A percentile compares a stretch with the other conserved stretches of the same genome.
Conservation (phyloP, 2,888 invertebrate species). For the Oscheius sp. region DNA sequence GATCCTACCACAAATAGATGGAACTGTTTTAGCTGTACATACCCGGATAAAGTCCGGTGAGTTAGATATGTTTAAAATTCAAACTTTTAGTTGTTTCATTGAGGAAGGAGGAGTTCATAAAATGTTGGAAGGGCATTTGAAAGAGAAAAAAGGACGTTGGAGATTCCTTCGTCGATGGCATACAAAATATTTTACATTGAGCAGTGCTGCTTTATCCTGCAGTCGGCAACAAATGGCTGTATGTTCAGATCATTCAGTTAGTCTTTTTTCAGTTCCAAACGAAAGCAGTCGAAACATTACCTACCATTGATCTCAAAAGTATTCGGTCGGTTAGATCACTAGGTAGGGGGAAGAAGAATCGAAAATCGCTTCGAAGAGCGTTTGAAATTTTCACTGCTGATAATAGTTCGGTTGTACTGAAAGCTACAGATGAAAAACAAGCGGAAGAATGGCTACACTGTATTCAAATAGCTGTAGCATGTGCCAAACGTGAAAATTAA, state of each 20-base stretch:
- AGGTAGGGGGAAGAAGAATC: slow-evolving; percentile 79
- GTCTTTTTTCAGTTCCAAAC: slow-evolving; percentile 38
- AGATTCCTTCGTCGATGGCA: slow-evolving; percentile 89
- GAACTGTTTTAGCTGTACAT: slow-evolving; percentile 92
- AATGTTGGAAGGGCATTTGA: slow-evolving; percentile 79
- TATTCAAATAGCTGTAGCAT: slow-evolving; percentile 89
- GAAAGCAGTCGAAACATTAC: slow-evolving; percentile 30
- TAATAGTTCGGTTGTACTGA: slow-evolving; percentile 88
- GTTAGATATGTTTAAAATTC: not conserved
- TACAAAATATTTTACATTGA: slow-evolving; percentile 90
- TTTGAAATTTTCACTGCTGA: slow-evolving; percentile 90
- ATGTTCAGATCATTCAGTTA: not conserved
- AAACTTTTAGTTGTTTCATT: slow-evolving; percentile 31
- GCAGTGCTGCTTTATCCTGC: slow-evolving; percentile 88
- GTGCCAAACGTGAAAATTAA: slow-evolving; percentile 76
- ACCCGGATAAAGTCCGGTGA: slow-evolving; percentile 85
- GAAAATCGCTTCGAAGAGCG: slow-evolving; percentile 86
- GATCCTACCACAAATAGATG: slow-evolving; percentile 77
- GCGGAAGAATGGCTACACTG: slow-evolving; percentile 96
- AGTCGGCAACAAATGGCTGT: slow-evolving; percentile 39
- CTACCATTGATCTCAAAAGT: slow-evolving; percentile 84
- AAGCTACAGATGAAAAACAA: slow-evolving; percentile 91
- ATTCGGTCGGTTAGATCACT: slow-evolving; percentile 93
- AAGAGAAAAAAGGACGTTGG: slow-evolving; percentile 92
- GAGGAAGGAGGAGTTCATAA: slow-evolving; percentile 44